phyloP scores from a whole-genome alignment of 2,113 vertebrate species.

The Lagopus leucura region DNA sequence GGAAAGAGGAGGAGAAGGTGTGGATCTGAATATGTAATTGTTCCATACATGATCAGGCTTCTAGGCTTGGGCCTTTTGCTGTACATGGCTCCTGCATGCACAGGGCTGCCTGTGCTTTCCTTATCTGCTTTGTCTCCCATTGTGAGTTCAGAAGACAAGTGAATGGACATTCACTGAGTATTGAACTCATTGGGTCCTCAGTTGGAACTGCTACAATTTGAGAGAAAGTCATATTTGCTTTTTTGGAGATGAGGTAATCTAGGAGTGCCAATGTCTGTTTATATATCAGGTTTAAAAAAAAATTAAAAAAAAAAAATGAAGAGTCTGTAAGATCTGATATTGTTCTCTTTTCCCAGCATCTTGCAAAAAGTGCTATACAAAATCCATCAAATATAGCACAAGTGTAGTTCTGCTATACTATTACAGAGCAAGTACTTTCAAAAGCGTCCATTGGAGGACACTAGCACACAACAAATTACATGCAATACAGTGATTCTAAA shows the following conservation, averaged over 20 bases:
- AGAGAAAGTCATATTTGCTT: background rate
- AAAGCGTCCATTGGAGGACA: slow-evolving; percentile 81
- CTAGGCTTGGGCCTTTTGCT: background rate
- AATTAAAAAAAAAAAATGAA: background rate
- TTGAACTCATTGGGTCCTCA: background rate
- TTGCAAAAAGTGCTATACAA: background rate
- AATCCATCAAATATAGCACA: background rate
- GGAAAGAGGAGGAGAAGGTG: background rate
- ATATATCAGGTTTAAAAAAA: background rate
- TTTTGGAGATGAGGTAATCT: background rate
- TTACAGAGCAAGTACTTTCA: slow-evolving; percentile 61
- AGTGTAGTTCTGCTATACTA: background rate
- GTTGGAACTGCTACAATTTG: background rate
- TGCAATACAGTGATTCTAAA: background rate
- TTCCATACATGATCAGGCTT: background rate
- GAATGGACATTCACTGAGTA: background rate
- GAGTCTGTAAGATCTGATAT: background rate
- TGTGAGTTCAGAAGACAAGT: background rate
- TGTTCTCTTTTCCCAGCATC: background rate
- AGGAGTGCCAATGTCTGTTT: background rate
- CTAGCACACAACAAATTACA: slow-evolving; percentile 75
- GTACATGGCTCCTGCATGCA: background rate
- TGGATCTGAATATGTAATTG: slow-evolving; percentile 16
- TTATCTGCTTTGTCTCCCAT: background rate
- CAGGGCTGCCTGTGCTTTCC: background rate